Percentiles rank a stretch among this genome's conserved stretches.
Conservation (phyloP, 1,140 invertebrate genomes). For the Macrotrachela quadricornifera region DNA sequence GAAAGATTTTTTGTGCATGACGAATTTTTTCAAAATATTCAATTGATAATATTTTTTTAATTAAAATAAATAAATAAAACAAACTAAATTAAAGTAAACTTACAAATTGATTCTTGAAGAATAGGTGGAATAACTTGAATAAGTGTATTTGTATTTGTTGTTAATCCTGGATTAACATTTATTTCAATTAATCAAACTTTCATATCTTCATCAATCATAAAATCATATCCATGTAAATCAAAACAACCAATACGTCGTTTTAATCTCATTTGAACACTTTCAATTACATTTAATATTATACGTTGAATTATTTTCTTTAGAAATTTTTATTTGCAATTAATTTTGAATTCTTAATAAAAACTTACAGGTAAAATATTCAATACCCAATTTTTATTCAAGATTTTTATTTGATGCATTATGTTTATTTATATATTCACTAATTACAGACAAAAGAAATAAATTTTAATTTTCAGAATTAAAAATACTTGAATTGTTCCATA, state of each 20-base stretch:
- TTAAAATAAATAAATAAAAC: not conserved
- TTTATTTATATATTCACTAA: too few species aligned
- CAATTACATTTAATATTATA: conserved; percentile 27
- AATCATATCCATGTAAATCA: conserved; percentile 30
- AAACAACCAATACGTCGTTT: conserved; percentile 24
- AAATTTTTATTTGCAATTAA: too few species aligned
- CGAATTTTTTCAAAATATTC: conserved; percentile 8
- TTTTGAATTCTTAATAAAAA: too few species aligned
- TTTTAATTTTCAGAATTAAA: too few species aligned
- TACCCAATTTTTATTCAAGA: too few species aligned
- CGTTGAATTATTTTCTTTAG: conserved; percentile 31
- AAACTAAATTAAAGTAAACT: not conserved
- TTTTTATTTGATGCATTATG: too few species aligned
- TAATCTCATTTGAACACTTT: conserved; percentile 28
- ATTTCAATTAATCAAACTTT: conserved; percentile 30
- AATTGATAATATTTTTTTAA: not conserved
- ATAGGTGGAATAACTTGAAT: conserved; percentile 26
- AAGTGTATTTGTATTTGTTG: conserved; percentile 23
- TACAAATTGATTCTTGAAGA: conserved; percentile 22
- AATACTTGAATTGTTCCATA: too few species aligned
- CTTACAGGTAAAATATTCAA: too few species aligned
- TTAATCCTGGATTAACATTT: conserved; percentile 27
- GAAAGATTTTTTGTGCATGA: not conserved
- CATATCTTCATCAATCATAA: conserved; percentile 28
- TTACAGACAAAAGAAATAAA: too few species aligned